Conservation (phyloP, 2,113 vertebrate genomes). For the Hippocampus abdominalis region DNA sequence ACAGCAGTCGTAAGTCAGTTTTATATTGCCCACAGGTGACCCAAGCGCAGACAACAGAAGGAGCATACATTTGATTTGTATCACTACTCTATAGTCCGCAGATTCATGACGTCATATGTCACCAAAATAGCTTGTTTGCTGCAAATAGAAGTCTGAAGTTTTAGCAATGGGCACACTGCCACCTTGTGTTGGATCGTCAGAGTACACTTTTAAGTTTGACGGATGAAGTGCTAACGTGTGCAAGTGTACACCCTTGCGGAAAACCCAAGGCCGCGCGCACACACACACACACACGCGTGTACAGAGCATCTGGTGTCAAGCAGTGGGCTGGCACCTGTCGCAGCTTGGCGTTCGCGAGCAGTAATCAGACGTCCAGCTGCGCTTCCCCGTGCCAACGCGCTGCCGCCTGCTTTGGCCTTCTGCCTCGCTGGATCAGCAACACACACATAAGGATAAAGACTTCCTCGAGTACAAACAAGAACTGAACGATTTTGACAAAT, state of each 20-base stretch:
- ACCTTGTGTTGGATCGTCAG: constrained; percentile 44
- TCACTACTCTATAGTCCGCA: not conserved
- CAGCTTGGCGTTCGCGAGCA: constrained; percentile 44
- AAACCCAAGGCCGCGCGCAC: not conserved
- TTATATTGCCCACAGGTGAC: too few relatives aligned
- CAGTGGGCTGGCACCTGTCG: constrained; percentile 63
- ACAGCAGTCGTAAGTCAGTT: too few relatives aligned
- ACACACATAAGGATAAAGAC: constrained; percentile 10
- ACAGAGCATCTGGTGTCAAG: constrained; percentile 57
- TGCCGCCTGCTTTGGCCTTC: constrained; percentile 44
- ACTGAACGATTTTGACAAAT: too few relatives aligned
- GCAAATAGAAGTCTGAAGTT: not conserved
- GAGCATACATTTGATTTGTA: too few relatives aligned
- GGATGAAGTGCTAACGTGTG: constrained; percentile 17
- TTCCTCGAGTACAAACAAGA: too few relatives aligned
- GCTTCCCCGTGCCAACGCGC: constrained; percentile 45
- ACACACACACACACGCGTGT: constrained; percentile 7
- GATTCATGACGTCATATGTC: not conserved
- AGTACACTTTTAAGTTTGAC: constrained; percentile 44
- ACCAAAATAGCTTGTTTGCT: not conserved
- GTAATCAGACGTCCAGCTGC: constrained; percentile 65
- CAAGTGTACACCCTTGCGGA: not conserved
- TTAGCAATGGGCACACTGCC: constrained; percentile 53
- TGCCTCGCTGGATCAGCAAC: constrained; percentile 51
- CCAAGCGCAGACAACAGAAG: too few relatives aligned